Base-by-base conservation (phyloP, 2,113 vertebrate species). In the Anhinga rufa region DNA sequence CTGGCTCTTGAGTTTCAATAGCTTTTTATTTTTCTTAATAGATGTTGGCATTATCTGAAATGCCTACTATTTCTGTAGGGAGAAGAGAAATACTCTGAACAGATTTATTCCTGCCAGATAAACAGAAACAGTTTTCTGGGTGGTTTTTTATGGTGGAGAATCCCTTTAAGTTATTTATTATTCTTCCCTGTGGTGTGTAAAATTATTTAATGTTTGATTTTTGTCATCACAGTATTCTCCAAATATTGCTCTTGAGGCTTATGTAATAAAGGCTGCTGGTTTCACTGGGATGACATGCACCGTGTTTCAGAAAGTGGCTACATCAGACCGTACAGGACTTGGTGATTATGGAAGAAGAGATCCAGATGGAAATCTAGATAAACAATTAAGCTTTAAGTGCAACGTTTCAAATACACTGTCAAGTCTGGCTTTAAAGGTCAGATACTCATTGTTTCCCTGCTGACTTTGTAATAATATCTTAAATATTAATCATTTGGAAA, bases 281-380 rank as follows among this genome's bases (percentile, higher is more conserved):
- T 99, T 99, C 98, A 98, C 98, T 10, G 99, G 99, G 29, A 99
- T 99, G 99, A 99, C 98, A 11, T 99, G 99, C 98, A 99, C 99
- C 20, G 97, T 99, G 29, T 98, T 99, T 98, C 99, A 99, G 97
- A 99, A 99, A 94, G 97, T 99, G 83, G 98, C 98, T 32, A 95
- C 98, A 5, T 88, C 98, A 0, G 99, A 99, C 84, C 98, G 99
- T 12, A 83, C 98, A 4, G 95, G 97, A 55, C 94, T 98, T 38
- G 71, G 98, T 14, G 98, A 99, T 80, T 98, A 97, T 48, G 98
- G 98, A 8, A 97, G 98, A 72, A 97, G 98, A 88, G 98, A 99
- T 70, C 96, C 97, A 7, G 98, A 99, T 58, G 98, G 98, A 68
- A 98, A 97, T 86, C 97, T 98, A 34, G 99, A 99, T 95, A 99